phyloP scores from a whole-genome alignment of 2,113 vertebrate genomes.

The Chinchilla lanigera region DNA sequence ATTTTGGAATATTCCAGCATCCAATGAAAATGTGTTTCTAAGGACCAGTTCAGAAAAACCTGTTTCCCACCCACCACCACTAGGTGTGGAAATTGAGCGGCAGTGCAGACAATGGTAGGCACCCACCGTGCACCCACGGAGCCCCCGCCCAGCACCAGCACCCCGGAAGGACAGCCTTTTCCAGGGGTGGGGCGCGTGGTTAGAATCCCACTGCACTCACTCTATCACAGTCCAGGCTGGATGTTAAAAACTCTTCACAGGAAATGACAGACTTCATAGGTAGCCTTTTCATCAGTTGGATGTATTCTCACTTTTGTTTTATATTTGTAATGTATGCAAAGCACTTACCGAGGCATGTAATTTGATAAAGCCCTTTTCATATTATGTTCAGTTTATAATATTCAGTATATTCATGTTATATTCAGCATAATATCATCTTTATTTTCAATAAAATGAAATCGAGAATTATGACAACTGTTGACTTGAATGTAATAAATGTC shows the following conservation, averaged over 20 bases:
- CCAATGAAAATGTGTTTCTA: background rate
- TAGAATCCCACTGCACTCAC: background rate
- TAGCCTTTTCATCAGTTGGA: background rate
- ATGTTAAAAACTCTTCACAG: background rate
- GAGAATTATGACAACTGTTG: constrained; percentile 23
- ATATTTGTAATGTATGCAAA: constrained; percentile 17
- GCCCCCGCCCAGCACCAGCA: background rate
- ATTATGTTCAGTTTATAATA: background rate
- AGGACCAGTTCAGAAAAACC: background rate
- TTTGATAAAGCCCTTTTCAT: background rate
- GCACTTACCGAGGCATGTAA: background rate
- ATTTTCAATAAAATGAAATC: constrained; percentile 47
- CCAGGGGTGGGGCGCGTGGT: background rate
- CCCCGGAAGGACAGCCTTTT: background rate
- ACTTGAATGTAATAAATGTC: background rate
- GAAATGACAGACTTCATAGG: background rate
- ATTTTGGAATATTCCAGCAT: background rate
- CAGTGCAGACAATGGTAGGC: background rate
- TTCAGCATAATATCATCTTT: background rate
- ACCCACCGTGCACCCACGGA: background rate
- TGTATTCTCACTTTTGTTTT: constrained; percentile 30
- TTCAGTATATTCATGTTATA: background rate
- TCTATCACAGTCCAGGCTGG: background rate
- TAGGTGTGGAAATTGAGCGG: background rate
- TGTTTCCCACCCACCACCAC: background rate